Percentiles rank a stretch among this genome's conserved stretches.
These are phyloP conservation scores for Acropora yongei DNA, from an alignment of 64 coral and sea anemone genomes.

Conservation along the genomic window DNA sequence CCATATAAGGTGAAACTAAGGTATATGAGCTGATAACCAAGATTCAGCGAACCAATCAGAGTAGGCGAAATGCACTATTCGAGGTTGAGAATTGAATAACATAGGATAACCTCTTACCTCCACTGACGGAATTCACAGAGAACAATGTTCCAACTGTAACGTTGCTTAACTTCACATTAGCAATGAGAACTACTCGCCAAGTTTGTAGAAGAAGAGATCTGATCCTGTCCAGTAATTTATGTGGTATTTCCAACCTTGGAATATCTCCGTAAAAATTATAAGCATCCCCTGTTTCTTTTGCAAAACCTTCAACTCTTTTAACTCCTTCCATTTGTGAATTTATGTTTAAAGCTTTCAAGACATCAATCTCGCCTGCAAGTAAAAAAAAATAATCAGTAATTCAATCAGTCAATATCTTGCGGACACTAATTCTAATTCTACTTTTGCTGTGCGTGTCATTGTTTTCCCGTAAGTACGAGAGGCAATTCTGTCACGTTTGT, in stretches of 20 bases:
- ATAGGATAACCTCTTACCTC: conserved; percentile 16
- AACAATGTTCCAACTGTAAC: conserved; percentile 42
- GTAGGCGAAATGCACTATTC: too few relatives aligned
- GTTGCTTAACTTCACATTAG: conserved; percentile 28
- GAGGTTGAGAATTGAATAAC: too few relatives aligned
- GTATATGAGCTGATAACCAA: too few relatives aligned
- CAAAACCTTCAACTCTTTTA: conserved; percentile 6
- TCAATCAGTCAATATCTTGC: too few relatives aligned
- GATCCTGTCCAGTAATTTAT: conserved; percentile 15
- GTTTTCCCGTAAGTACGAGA: too few relatives aligned
- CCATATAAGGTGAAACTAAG: too few relatives aligned
- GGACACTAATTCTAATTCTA: too few relatives aligned
- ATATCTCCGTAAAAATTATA: conserved; percentile 27
- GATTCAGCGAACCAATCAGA: too few relatives aligned
- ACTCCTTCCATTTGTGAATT: conserved; percentile 1
- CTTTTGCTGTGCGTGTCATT: too few relatives aligned
- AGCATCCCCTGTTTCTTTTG: conserved; percentile 45
- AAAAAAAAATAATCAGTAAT: not conserved
- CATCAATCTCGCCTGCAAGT: conserved; percentile 36
- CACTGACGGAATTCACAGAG: conserved; percentile 26
- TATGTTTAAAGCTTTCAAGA: conserved; percentile 36
- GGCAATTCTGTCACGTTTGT: too few relatives aligned
- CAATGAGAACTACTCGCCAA: conserved; percentile 9
- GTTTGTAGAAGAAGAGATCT: not conserved
- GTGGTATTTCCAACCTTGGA: not conserved